These are phyloP conservation scores for Hypolimnas misippus DNA, from an alignment of 2,888 invertebrate genomes.

Conservation along the genomic window DNA sequence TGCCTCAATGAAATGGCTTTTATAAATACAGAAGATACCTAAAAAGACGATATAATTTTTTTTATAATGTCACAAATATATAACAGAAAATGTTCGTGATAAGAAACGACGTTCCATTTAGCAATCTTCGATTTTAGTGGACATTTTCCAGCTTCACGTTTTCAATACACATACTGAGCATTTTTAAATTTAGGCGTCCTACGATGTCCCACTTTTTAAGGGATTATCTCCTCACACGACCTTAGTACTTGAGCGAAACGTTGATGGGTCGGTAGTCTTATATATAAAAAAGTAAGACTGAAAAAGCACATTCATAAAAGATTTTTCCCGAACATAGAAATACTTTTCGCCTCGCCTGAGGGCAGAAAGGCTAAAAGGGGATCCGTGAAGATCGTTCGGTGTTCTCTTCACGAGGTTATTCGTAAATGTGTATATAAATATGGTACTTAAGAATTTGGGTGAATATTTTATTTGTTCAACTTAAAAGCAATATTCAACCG, in stretches of 20 bases:
- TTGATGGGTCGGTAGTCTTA: background rate
- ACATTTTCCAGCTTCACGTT: no score
- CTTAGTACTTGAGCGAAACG: background rate
- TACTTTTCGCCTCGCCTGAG: conserved; percentile 16
- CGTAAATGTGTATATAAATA: background rate
- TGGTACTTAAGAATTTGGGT: background rate
- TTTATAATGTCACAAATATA: no score
- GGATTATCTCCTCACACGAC: background rate
- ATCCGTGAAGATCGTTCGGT: background rate
- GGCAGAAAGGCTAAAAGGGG: conserved; percentile 20
- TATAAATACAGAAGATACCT: no score
- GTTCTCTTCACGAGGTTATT: background rate
- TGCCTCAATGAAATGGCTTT: no score
- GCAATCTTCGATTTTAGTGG: no score
- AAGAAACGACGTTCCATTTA: no score
- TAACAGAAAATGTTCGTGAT: no score
- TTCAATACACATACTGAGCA: no score
- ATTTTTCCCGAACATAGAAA: conserved; percentile 11
- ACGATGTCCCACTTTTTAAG: no score
- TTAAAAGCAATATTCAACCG: no score
- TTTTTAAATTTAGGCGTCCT: no score
- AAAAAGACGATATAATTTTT: no score
- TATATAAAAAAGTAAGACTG: background rate
- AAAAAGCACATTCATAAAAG: conserved; percentile 8
- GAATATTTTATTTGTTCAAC: background rate